phyloP scores from a whole-genome alignment of 1,140 invertebrate species.

The Ectropis grisescens region DNA sequence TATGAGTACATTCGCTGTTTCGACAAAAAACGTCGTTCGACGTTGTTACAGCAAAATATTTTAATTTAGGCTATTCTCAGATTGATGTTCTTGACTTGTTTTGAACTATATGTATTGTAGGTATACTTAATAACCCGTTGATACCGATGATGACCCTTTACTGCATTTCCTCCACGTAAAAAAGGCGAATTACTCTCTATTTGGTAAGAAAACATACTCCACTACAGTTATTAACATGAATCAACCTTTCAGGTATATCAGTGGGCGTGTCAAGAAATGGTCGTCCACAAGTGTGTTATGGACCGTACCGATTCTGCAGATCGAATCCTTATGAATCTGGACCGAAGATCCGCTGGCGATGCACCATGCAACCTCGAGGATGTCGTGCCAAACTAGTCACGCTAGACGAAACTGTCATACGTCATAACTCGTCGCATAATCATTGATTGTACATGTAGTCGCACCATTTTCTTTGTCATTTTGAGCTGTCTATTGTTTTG shows the following conservation, averaged over 20 bases:
- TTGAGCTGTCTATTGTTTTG: background rate
- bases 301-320: slow-evolving; percentile 18
- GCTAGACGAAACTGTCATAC: background rate
- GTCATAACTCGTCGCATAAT: slow-evolving; percentile 1
- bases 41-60: no score
- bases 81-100: no score
- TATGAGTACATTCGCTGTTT: no score
- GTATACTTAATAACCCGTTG: no score
- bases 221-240: no score
- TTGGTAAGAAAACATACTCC: no score
- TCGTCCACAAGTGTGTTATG: slow-evolving; percentile 18
- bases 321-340: background rate
- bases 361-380: slow-evolving; percentile 10
- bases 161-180: no score
- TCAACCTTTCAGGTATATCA: background rate
- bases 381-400: slow-evolving; percentile 19
- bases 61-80: no score
- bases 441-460: background rate
- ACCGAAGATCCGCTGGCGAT: slow-evolving; percentile 13
- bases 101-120: no score
- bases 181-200: no score
- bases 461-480: background rate
- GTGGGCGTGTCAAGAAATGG: slow-evolving; percentile 8
- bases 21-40: no score
- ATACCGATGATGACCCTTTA: no score